Conservation (phyloP, 2,797 vertebrate genomes). For the Eupleurogrammus muticus region DNA sequence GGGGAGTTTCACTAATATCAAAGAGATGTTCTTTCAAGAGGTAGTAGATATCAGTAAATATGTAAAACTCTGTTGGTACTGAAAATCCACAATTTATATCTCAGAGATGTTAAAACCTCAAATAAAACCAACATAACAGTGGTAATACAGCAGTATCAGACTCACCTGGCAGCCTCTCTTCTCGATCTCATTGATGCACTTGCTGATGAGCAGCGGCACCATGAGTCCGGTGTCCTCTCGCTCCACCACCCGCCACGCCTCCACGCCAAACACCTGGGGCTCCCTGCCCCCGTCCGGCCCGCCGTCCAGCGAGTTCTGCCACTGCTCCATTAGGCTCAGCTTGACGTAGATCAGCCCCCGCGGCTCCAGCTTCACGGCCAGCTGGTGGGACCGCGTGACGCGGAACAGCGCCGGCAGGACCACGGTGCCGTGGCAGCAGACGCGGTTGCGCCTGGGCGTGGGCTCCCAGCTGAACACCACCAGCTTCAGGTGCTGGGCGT, state of each 20-base stretch:
- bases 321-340: conserved; percentile 94
- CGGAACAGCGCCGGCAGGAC: conserved; percentile 93
- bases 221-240: conserved; percentile 90
- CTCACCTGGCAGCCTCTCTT: conserved; percentile 97
- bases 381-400: conserved; percentile 90
- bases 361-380: conserved; percentile 95
- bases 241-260: conserved; percentile 92
- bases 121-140: too few relatives aligned
- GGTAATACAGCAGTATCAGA: too few relatives aligned
- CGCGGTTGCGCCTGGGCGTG: conserved; percentile 89
- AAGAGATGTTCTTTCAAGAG: too few relatives aligned
- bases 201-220: conserved; percentile 94
- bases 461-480: conserved; percentile 99
- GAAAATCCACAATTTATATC: too few relatives aligned
- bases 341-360: conserved; percentile 97
- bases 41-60: too few relatives aligned
- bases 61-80: too few relatives aligned
- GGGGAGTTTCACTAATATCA: too few relatives aligned
- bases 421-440: conserved; percentile 96
- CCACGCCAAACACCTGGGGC: conserved; percentile 92
- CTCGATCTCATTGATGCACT: conserved; percentile 96
- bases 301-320: conserved; percentile 92
- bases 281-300: conserved; percentile 83
- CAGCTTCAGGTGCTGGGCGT: conserved; percentile 96
- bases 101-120: too few relatives aligned